phyloP scores from a whole-genome alignment of 2,888 invertebrate species.

The Fabriciana adippe region DNA sequence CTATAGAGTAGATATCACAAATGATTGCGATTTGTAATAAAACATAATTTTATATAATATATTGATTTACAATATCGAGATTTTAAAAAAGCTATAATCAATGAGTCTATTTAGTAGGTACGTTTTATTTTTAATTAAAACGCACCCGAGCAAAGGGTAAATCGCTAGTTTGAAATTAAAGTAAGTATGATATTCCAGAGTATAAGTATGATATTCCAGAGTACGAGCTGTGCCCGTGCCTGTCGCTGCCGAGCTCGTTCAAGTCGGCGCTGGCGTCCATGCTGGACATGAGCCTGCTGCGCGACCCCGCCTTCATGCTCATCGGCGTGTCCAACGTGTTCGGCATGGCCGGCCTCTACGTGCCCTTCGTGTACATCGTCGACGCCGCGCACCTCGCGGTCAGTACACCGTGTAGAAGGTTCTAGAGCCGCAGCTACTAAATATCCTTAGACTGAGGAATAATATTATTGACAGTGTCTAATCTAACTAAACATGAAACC shows the following conservation, averaged over 20 bases:
- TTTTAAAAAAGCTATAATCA: not conserved
- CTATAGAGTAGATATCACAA: too few relatives aligned
- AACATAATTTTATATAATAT: too few relatives aligned
- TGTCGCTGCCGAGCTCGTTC: constrained; percentile 89
- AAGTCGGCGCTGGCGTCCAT: constrained; percentile 92
- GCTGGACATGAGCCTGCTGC: constrained; percentile 94
- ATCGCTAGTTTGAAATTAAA: too few relatives aligned
- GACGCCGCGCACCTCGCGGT: constrained; percentile 89
- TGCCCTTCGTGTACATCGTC: constrained; percentile 97
- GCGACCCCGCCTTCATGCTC: constrained; percentile 94
- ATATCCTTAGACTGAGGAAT: too few relatives aligned
- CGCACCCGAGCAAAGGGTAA: too few relatives aligned
- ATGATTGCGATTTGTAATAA: too few relatives aligned
- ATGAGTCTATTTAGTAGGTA: not conserved
- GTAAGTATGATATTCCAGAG: too few relatives aligned
- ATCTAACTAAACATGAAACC: too few relatives aligned
- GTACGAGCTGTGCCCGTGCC: constrained; percentile 91
- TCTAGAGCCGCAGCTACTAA: too few relatives aligned
- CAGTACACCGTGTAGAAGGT: constrained; percentile 53
- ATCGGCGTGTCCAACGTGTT: constrained; percentile 97
- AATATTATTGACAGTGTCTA: too few relatives aligned
- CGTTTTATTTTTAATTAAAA: too few relatives aligned
- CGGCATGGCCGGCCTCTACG: constrained; percentile 98
- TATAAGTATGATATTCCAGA: constrained; percentile 66
- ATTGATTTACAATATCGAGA: not conserved